Evolutionary conservation across 2,888 invertebrate genomes (phyloP).

Genomic region (Latrodectus hesperus): DNA sequence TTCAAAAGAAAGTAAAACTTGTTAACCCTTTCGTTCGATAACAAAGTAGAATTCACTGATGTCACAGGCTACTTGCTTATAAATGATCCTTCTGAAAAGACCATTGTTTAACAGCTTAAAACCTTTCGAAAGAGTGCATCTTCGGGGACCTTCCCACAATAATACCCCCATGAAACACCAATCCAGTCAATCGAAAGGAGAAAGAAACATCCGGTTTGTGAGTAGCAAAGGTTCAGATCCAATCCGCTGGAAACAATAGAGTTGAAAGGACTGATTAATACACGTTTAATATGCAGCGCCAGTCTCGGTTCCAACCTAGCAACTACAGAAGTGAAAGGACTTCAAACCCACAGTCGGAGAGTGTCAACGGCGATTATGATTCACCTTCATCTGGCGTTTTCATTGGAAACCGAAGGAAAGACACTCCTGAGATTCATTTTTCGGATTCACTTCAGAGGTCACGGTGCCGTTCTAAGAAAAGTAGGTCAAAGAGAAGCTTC

Average conservation of each 20-base stretch:
- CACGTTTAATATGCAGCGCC: constrained; percentile 55
- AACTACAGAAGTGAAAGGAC: not conserved
- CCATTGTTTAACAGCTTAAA: too few species aligned
- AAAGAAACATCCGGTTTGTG: constrained; percentile 59
- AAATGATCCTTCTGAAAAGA: too few species aligned
- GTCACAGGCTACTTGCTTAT: too few species aligned
- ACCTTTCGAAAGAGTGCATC: not conserved
- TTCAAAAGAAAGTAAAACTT: too few species aligned
- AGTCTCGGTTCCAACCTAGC: not conserved
- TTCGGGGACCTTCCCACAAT: not conserved
- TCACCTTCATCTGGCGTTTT: not conserved
- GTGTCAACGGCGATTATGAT: not conserved
- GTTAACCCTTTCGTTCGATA: too few species aligned
- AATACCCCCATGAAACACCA: not conserved
- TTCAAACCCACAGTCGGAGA: not conserved
- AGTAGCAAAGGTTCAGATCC: constrained; percentile 7
- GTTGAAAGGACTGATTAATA: constrained; percentile 63
- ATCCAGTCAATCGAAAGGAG: not conserved
- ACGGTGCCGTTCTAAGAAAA: too few species aligned
- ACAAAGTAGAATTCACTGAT: too few species aligned
- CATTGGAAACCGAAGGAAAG: too few species aligned
- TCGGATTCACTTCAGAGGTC: too few species aligned
- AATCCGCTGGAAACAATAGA: constrained; percentile 43
- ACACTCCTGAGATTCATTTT: too few species aligned
- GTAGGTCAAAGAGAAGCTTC: too few species aligned